Base-by-base conservation (phyloP, 2,797 vertebrate species). In the Columba guinea region DNA sequence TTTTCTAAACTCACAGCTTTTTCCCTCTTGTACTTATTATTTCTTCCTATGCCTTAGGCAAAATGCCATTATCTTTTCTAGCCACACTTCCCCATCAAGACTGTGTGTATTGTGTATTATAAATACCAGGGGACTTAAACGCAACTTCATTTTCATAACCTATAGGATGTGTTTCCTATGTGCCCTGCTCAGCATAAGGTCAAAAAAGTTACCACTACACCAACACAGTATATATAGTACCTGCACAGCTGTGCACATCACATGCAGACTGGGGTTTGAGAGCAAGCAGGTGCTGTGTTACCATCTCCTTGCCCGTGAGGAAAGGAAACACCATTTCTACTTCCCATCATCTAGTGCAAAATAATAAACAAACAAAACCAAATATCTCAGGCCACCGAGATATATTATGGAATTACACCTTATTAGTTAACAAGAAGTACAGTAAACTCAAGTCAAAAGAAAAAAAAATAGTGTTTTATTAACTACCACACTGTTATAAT, bases 381-480 rank as follows among this genome's bases (percentile, higher is more conserved):
- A 89, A 62, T 32, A 79, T 32, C 14, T 78, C 84, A 73, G n/a
- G 52, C 56, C 74, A 71, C 35, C 64, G 52, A 76, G 74, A 90
- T 30, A 23, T 34, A 82, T 67, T 62, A 89, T 9, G 46, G 90
- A 91, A 97, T 34, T 30, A 95, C 24, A 89, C 28, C 28, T 87
- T 44, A 52, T 90, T 67, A 86, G 87, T 89, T 92, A 97, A 96
- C 65, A 96, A 97, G 95, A 96, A 98, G 90, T 94, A 98, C 97
- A 97, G 97, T 97, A 97, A 97, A 97, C 96, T 91, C 97, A 97
- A 82, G 94, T 98, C 97, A 97, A 98, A 98, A 98, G 98, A 98
- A 97, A 98, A 98, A 97, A 98, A 98, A 98, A 98, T 98, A 98
- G 98, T 98, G 98, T 98, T 98, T 98, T 98, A 98, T 98, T 98